A percentile compares a stretch with the other conserved stretches of the same genome.
These are phyloP conservation scores for Lutraria rhynchaena DNA, from an alignment of 1,140 invertebrate genomes.

Conservation along the genomic window DNA sequence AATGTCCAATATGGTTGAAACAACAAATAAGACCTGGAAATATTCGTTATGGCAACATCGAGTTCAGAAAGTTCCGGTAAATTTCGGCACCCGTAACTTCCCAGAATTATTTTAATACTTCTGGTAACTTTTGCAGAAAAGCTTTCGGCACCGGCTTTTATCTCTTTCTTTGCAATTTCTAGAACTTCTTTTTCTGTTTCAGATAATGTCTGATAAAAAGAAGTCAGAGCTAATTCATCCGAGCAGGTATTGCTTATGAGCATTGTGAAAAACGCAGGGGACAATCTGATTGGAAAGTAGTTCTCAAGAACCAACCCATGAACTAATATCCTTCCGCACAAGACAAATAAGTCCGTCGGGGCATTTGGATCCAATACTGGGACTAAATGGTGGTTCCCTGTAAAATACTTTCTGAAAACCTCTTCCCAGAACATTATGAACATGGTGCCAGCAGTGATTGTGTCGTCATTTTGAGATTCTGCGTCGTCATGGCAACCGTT, in stretches of 20 bases:
- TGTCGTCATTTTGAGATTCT: background rate
- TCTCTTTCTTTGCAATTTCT: constrained; percentile 40
- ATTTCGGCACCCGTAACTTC: constrained; percentile 50
- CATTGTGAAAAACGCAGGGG: constrained; percentile 34
- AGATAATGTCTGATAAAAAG: constrained; percentile 48
- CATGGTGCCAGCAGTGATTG: background rate
- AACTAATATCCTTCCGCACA: constrained; percentile 51
- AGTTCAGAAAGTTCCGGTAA: constrained; percentile 46
- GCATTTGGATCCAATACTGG: constrained; percentile 46
- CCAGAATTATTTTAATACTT: constrained; percentile 41
- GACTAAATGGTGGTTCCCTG: constrained; percentile 50
- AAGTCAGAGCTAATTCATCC: constrained; percentile 43
- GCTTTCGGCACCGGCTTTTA: constrained; percentile 27
- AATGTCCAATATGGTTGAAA: constrained; percentile 54
- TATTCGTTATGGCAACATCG: constrained; percentile 15
- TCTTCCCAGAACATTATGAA: constrained; percentile 61
- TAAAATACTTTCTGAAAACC: constrained; percentile 49
- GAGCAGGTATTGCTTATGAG: constrained; percentile 30
- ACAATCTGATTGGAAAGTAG: constrained; percentile 53
- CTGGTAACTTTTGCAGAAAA: constrained; percentile 42
- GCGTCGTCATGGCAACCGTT: background rate
- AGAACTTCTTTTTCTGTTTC: constrained; percentile 51
- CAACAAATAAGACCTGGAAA: constrained; percentile 44
- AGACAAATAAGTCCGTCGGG: constrained; percentile 47
- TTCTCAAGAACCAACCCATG: constrained; percentile 55